Conservation (phyloP, 2,113 vertebrate species). For the Eretmochelys imbricata region DNA sequence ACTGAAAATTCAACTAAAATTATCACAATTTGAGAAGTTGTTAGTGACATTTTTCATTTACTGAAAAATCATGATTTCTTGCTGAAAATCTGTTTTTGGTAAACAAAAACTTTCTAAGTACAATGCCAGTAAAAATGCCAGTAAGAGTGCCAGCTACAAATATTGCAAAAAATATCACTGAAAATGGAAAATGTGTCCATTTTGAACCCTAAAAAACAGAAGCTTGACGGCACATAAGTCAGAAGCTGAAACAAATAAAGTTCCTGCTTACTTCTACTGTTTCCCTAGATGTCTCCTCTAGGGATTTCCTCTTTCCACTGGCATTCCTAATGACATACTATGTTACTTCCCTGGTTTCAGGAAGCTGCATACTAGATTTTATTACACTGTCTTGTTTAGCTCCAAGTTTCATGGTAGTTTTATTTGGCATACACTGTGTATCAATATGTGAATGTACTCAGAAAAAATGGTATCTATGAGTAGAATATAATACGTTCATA, state of each 20-base stretch:
- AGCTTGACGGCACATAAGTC: neutral
- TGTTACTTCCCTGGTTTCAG: constrained; percentile 20
- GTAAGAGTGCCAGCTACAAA: neutral
- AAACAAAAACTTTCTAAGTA: neutral
- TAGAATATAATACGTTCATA: constrained; percentile 40
- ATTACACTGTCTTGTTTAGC: constrained; percentile 37
- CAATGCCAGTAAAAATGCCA: neutral
- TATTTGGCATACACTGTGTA: constrained; percentile 27
- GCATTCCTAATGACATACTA: neutral
- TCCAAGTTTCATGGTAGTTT: constrained; percentile 44
- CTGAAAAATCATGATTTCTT: neutral
- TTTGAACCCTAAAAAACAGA: neutral
- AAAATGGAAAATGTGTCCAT: neutral
- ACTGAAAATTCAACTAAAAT: neutral
- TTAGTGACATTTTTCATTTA: neutral
- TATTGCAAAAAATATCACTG: neutral
- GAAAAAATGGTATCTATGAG: constrained; percentile 26
- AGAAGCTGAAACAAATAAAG: neutral
- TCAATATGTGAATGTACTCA: constrained; percentile 64
- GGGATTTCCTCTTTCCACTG: neutral
- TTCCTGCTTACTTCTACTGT: neutral
- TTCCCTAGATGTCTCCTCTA: neutral
- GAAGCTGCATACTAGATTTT: constrained; percentile 42
- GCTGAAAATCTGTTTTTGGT: neutral
- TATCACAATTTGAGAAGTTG: neutral